These are phyloP conservation scores for Xanthorhoe designata DNA, from an alignment of 2,888 invertebrate genomes.

Conservation along the genomic window DNA sequence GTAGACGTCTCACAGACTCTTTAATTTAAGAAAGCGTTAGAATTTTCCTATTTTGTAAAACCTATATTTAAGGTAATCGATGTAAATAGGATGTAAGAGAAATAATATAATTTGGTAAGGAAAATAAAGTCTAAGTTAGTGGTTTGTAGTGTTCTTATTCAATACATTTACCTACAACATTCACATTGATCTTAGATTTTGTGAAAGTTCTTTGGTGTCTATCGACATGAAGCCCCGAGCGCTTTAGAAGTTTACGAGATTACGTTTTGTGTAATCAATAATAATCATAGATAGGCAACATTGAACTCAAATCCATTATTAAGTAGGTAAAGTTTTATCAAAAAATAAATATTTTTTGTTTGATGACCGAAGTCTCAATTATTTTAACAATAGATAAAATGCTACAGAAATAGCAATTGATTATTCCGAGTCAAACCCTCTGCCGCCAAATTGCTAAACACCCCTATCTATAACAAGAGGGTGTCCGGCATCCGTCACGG, in stretches of 20 bases:
- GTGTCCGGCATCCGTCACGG: conserved; percentile 63
- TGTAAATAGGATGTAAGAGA: conserved; percentile 30
- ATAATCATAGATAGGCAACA: no score
- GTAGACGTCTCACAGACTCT: background rate
- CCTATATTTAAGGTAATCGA: conserved; percentile 19
- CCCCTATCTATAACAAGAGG: conserved; percentile 46
- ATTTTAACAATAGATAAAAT: background rate
- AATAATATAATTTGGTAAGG: conserved; percentile 12
- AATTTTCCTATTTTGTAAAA: conserved; percentile 1
- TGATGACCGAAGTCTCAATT: no score
- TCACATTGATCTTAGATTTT: no score
- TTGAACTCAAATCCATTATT: no score
- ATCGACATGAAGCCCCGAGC: no score
- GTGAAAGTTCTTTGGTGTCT: no score
- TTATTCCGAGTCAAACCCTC: conserved; percentile 23
- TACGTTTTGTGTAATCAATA: no score
- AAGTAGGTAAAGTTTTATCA: no score
- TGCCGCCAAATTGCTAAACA: conserved; percentile 35
- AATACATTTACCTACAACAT: no score
- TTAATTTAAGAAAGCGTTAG: background rate
- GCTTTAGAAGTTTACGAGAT: no score
- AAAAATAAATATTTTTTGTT: no score
- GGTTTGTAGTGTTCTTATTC: background rate
- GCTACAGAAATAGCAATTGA: background rate
- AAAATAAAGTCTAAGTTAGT: conserved; percentile 27